Evolutionary conservation across 2,888 invertebrate genomes (phyloP).

Genomic region (Neria commutata): DNA sequence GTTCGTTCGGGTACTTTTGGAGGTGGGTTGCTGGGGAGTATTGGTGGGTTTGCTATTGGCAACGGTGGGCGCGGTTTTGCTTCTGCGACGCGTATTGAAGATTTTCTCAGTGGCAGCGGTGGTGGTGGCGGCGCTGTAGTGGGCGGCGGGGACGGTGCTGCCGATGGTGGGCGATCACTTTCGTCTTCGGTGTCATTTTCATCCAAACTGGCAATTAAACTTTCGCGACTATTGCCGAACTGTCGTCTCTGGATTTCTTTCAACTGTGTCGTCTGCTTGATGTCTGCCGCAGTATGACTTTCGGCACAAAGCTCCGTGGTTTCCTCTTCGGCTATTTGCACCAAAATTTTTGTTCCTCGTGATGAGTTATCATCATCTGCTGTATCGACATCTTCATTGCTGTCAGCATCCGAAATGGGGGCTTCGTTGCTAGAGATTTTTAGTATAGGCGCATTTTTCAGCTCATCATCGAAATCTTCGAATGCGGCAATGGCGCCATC

Average conservation of each 20-base stretch:
- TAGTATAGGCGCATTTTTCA: conserved; percentile 54
- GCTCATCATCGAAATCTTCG: conserved; percentile 57
- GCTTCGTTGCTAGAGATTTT: conserved; percentile 41
- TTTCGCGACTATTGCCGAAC: conserved; percentile 51
- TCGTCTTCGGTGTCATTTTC: conserved; percentile 20
- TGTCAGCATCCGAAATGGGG: conserved; percentile 23
- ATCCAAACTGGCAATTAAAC: conserved; percentile 39
- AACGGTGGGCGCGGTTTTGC: conserved; percentile 38
- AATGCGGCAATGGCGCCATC: conserved; percentile 42
- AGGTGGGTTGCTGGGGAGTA: conserved; percentile 27
- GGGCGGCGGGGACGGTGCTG: conserved; percentile 44
- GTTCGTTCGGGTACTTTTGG: conserved; percentile 45
- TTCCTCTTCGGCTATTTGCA: conserved; percentile 17
- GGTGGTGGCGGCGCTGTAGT: conserved; percentile 46
- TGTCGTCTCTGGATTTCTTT: conserved; percentile 31
- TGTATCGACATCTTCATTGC: conserved; percentile 42
- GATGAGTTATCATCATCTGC: conserved; percentile 43
- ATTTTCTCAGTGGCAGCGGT: conserved; percentile 43
- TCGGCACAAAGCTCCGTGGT: background rate
- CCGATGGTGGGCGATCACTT: conserved; percentile 41
- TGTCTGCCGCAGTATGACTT: conserved; percentile 1
- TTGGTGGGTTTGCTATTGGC: conserved; percentile 40
- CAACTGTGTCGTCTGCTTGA: conserved; percentile 14
- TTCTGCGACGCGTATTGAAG: conserved; percentile 24
- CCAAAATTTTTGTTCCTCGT: conserved; percentile 35